Evolutionary conservation across 2,113 vertebrate species (phyloP).

Genomic region (Eudyptes chrysolophus): DNA sequence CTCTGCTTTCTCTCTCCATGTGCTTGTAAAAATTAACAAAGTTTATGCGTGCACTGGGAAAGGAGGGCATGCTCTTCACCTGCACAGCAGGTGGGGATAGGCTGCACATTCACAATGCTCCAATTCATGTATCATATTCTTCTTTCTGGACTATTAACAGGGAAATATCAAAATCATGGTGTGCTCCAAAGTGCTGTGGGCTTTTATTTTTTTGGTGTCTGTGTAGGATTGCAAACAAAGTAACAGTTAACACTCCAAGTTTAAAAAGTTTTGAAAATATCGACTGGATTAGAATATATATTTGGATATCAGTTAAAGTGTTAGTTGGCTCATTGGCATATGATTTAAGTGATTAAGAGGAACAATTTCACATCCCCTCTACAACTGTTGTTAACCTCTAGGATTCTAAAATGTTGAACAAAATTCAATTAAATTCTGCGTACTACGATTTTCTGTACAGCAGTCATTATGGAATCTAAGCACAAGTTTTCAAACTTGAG

Average conservation of each 20-base stretch:
- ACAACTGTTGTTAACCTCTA: background rate
- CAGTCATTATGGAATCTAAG: background rate
- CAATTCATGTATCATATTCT: background rate
- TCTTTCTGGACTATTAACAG: background rate
- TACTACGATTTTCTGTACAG: background rate
- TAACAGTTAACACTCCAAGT: background rate
- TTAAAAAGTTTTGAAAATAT: background rate
- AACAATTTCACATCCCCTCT: background rate
- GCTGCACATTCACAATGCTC: background rate
- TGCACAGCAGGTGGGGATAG: background rate
- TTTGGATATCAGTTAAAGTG: background rate
- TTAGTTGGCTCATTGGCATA: background rate
- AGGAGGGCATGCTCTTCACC: background rate
- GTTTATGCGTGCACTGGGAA: background rate
- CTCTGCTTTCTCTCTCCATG: background rate
- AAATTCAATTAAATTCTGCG: background rate
- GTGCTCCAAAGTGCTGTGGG: background rate
- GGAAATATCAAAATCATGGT: accelerated
- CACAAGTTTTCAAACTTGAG: background rate
- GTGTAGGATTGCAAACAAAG: background rate
- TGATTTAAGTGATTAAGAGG: background rate
- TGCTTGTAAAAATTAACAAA: background rate
- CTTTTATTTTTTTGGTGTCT: background rate
- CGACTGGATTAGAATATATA: background rate
- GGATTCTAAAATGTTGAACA: background rate